A percentile compares a stretch with the other conserved stretches of the same genome.
These are phyloP conservation scores for Sandelia bainsii DNA, from an alignment of 2,797 vertebrate genomes.

Conservation along the genomic window DNA sequence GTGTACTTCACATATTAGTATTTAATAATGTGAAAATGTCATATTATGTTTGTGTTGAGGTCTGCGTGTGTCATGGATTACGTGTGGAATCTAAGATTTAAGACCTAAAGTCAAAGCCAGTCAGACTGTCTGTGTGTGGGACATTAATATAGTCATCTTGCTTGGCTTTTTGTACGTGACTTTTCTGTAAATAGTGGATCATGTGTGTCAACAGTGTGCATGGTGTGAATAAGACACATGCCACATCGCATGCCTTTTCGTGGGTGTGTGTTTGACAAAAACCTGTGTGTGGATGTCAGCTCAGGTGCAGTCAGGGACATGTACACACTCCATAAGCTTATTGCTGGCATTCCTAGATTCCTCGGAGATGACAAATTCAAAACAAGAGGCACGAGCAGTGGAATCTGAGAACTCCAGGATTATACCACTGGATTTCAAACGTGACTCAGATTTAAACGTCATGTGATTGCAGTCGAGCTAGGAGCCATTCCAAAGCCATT, in stretches of 20 bases:
- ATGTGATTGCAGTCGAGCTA: conserved; percentile 56
- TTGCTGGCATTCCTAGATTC: conserved; percentile 68
- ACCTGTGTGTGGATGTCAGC: not conserved
- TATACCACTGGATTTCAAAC: conserved; percentile 54
- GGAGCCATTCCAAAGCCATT: conserved; percentile 53
- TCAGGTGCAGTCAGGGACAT: conserved; percentile 58
- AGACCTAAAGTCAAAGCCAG: conserved; percentile 38
- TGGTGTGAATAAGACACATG: conserved; percentile 50
- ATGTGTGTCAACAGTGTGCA: conserved; percentile 44
- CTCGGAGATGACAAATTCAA: conserved; percentile 61
- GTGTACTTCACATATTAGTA: not conserved
- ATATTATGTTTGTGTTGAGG: conserved; percentile 3
- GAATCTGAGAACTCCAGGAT: conserved; percentile 62
- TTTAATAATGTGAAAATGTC: conserved; percentile 3
- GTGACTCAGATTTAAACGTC: conserved; percentile 68
- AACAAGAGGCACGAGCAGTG: conserved; percentile 56
- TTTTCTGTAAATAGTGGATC: conserved; percentile 44
- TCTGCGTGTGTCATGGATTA: conserved; percentile 23
- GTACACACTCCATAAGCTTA: conserved; percentile 27
- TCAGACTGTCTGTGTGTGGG: conserved; percentile 44
- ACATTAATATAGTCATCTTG: conserved; percentile 39
- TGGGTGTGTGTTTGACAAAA: conserved; percentile 8
- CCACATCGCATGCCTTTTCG: conserved; percentile 28
- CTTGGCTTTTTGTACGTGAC: conserved; percentile 52
- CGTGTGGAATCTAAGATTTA: conserved; percentile 49